A percentile compares a stretch with the other conserved stretches of the same genome.
Evolutionary conservation across 2,797 vertebrate genomes (phyloP).

Genomic region (Siniperca scherzeri): DNA sequence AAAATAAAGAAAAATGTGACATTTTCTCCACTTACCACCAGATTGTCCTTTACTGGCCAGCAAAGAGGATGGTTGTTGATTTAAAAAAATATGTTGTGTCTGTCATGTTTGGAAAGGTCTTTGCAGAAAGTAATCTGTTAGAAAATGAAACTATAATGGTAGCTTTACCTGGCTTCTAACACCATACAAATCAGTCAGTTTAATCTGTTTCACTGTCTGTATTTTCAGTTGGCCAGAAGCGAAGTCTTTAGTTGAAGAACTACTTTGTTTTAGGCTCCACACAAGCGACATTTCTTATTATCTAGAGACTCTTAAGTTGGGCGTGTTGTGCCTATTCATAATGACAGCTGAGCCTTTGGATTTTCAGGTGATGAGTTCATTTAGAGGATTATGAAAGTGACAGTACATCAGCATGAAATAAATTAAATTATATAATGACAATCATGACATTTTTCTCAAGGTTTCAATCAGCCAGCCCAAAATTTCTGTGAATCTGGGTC

Average conservation of each 20-base stretch:
- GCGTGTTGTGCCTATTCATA: neutral
- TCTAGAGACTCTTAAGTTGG: neutral
- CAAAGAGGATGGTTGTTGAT: neutral
- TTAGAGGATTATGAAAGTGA: conserved; percentile 6
- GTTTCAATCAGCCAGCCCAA: neutral
- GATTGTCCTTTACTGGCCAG: neutral
- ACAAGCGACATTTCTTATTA: neutral
- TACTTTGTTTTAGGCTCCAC: neutral
- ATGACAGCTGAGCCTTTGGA: neutral
- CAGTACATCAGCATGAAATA: neutral
- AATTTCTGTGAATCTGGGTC: conserved; percentile 35
- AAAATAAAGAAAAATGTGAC: conserved; percentile 17
- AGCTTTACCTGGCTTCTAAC: neutral
- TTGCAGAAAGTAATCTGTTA: neutral
- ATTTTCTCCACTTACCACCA: conserved; percentile 17
- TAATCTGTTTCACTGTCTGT: neutral
- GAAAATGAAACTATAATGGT: neutral
- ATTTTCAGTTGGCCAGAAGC: neutral
- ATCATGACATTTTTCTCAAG: neutral
- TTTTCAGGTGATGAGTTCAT: conserved; percentile 9
- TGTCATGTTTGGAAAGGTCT: conserved; percentile 18
- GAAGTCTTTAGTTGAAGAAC: neutral
- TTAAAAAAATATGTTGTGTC: neutral
- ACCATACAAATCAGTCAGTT: neutral
- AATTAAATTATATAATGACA: conserved; percentile 4